Base-by-base conservation (phyloP, 1,140 invertebrate genomes). In the Drosophila pallidifrons region DNA sequence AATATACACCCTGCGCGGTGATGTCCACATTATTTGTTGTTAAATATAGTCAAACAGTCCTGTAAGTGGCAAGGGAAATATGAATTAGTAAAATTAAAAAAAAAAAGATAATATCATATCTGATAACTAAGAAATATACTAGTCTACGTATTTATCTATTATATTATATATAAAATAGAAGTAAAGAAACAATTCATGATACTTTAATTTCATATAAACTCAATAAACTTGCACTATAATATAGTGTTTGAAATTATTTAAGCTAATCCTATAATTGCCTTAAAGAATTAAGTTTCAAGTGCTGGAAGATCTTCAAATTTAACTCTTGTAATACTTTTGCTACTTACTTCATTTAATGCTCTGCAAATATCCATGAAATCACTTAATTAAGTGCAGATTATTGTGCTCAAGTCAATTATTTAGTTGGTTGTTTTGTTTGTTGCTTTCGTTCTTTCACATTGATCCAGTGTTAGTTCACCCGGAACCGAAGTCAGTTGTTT, bases 1-100 rank as follows among this genome's bases (percentile, higher is more conserved):
- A 82, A 81, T 73, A 89, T 91, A 86, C 91, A 92, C 91, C 91
- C 91, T 92, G 91, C 91, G 91, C 81, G 91, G 91, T 91, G 91
- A 92, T 92, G 91, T 91, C 91, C 91, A 92, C 88, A 82, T 80
- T 75, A 72, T 75, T 72, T 92, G 86, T 91, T 92, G 75, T 75
- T 90, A 76, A 76, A 67, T 91, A 81, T 80, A 91, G 85, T 88
- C 83, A 73, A 88, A 92, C 90, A 92, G 91, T 92, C 91, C 91
- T 92, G 75, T 10, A 79, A 76, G 3, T 47, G 16, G 25, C 2
- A 54, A 13, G 25, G 1, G 0, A 20, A 43, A 51, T n/a, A 60
- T 16, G 8, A 25, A 63, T 16, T 46, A 46, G 5, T 15, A 5
- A 0, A 25, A 25, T 25, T 25, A 3, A 3, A 25, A 25, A 25